Conservation (phyloP, 2,113 vertebrate species). For the Chunga burmeisteri region DNA sequence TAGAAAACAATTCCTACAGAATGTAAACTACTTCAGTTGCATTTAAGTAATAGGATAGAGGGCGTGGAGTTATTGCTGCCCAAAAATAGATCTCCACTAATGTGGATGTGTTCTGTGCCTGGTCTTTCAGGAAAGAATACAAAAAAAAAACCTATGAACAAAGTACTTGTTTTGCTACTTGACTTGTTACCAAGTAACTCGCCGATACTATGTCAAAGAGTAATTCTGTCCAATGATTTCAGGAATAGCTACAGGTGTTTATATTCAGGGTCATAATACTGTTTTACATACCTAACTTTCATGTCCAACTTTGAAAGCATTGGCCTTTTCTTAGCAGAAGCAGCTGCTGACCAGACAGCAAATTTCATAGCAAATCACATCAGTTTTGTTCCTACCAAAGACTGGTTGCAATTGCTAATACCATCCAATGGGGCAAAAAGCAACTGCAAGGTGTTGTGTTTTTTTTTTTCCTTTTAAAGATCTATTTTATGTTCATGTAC, state of each 20-base stretch:
- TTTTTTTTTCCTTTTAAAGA: neutral
- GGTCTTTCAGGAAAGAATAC: neutral
- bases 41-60: neutral
- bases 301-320: neutral
- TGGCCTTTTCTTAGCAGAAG: neutral
- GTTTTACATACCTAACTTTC: neutral
- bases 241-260: neutral
- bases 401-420: neutral
- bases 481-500: neutral
- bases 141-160: neutral
- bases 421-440: neutral
- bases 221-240: neutral
- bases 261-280: neutral
- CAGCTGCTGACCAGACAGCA: neutral
- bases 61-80: neutral
- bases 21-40: neutral
- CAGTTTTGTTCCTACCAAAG: neutral
- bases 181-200: neutral
- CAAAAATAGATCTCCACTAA: neutral
- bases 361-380: neutral
- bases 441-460: neutral
- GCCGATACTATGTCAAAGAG: neutral
- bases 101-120: neutral
- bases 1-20: neutral
- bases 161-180: neutral